Base-by-base conservation (phyloP, 2,888 invertebrate genomes). In the Papilio elwesi region DNA sequence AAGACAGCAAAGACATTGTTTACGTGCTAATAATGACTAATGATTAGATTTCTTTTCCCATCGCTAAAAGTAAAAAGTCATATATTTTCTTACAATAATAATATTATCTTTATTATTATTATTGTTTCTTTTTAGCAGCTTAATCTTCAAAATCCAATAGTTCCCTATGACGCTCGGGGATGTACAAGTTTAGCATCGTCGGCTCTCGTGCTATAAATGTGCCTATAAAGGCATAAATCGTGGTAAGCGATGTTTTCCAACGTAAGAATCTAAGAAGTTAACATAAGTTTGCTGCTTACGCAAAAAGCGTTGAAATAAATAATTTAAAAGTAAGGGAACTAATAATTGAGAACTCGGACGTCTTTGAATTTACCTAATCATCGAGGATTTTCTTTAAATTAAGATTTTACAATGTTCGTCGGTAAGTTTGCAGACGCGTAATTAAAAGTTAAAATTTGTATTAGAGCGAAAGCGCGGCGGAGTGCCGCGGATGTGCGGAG, bases 401-500 rank as follows among this genome's bases (percentile, higher is more conserved):
- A 68, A 67, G 55, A 68, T 68, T 63, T 72, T 75, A 75, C 74
- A 76, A 75, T 65, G 69, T 38, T 65, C 76, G 77, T 80, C 75
- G 75, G 80, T 82, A 85, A 86, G 84, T 85, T 86, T 86, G 81
- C 82, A 81, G 82, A 84, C 79, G 81, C 83, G 90, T 91, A 92
- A 93, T 92, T 92, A 93, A 93, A 92, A 91, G 88, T 92, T 88
- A 87, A 89, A 91, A 89, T 85, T 90, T 88, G 83, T 88, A 88
- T 90, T 88, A 90, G 83, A 83, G 86, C 79, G 75, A 81, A 81
- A 83, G 83, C 83, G 71, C 83, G 82, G 83, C 80, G 77, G 76
- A 75, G 79, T 74, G 78, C 78, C 81, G 84, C 83, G 86, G 83
- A 86, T 87, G 87, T 85, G 59, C 59, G n/a, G 87, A 84, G 85